Evolutionary conservation across 2,888 invertebrate genomes (phyloP).

Genomic region (Leptinotarsa peninsularis): DNA sequence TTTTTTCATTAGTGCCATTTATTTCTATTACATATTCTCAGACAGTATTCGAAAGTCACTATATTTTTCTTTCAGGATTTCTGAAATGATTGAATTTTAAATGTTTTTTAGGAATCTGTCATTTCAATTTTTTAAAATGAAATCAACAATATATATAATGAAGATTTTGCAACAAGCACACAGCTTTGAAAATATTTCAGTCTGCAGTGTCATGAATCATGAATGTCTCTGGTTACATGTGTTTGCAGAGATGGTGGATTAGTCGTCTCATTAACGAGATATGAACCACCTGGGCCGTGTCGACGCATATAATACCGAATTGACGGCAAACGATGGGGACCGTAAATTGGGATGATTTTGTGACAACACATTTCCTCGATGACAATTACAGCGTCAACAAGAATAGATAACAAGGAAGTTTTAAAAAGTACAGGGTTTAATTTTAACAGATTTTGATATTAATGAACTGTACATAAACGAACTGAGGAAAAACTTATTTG

Average conservation of each 20-base stretch:
- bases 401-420: constrained; percentile 4
- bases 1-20: too few species aligned
- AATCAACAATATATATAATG: too few species aligned
- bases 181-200: constrained; percentile 18
- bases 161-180: too few species aligned
- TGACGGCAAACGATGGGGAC: constrained; percentile 43
- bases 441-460: too few species aligned
- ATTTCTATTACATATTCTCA: too few species aligned
- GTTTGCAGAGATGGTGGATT: constrained; percentile 51
- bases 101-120: too few species aligned
- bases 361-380: constrained; percentile 45
- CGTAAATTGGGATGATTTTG: constrained; percentile 56
- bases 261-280: constrained; percentile 60
- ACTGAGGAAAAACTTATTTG: too few species aligned
- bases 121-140: too few species aligned
- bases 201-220: constrained; percentile 25
- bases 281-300: constrained; percentile 60
- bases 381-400: constrained; percentile 19
- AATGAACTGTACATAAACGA: too few species aligned
- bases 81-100: too few species aligned
- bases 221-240: constrained; percentile 49
- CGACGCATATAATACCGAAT: constrained; percentile 41
- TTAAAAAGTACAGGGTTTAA: background rate
- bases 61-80: too few species aligned
- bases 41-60: too few species aligned